phyloP scores from a whole-genome alignment of 30 jellyfish, hydroid and myxozoan genomes.

The Hydractinia symbiolongicarpus region DNA sequence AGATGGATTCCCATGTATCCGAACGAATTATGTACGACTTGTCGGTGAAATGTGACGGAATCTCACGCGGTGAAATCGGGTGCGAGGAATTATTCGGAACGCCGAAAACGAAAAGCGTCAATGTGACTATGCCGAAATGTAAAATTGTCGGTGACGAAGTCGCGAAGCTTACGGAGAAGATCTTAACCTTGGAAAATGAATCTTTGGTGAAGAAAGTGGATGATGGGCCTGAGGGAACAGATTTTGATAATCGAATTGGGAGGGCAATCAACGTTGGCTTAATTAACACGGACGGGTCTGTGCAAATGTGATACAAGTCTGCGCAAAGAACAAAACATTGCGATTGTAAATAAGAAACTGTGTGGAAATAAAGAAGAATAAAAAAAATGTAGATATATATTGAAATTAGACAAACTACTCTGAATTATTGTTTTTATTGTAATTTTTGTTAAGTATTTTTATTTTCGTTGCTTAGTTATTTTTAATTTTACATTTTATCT shows the following conservation, averaged over 20 bases:
- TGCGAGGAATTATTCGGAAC: slow-evolving; percentile 87
- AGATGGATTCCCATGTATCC: slow-evolving; percentile 67
- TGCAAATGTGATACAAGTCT: no score
- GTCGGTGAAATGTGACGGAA: slow-evolving; percentile 53
- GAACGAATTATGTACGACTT: slow-evolving; percentile 80
- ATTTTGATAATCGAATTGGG: background rate
- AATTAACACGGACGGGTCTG: no score
- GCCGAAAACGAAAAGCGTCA: slow-evolving; percentile 83
- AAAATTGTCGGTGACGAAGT: slow-evolving; percentile 65
- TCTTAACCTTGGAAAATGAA: slow-evolving; percentile 5
- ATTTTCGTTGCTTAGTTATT: no score
- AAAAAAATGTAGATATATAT: no score
- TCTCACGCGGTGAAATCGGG: slow-evolving; percentile 70
- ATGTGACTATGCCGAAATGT: slow-evolving; percentile 72
- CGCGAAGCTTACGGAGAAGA: slow-evolving; percentile 43
- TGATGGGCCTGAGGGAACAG: background rate
- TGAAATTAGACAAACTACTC: no score
- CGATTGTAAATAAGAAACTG: no score
- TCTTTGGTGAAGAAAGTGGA: background rate
- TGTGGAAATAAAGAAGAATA: no score
- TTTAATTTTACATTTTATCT: no score
- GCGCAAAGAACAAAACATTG: no score
- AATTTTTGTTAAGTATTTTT: no score
- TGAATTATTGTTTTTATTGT: no score
- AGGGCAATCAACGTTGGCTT: background rate